Conservation (phyloP, 30 jellyfish, hydroid and myxozoan genomes). For the Mastigias papua region DNA sequence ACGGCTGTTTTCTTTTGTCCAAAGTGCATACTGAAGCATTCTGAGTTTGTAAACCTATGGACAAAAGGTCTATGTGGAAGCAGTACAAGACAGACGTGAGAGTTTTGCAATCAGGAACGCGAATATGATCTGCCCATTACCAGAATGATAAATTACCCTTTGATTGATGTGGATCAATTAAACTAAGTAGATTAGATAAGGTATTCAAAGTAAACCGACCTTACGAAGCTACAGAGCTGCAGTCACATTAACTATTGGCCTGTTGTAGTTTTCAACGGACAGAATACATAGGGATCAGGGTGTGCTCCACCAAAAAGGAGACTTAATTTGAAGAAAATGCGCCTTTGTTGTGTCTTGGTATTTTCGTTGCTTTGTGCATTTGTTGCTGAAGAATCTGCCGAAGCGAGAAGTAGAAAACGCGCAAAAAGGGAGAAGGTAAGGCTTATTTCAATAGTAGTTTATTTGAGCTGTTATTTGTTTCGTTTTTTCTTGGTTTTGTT, state of each 20-base stretch:
- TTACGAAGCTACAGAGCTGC: neutral
- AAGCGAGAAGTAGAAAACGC: conserved; percentile 35
- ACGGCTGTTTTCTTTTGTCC: neutral
- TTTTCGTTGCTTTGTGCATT: neutral
- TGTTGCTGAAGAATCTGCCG: conserved; percentile 13
- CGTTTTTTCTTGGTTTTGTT: too few species aligned
- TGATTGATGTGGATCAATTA: neutral
- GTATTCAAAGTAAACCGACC: neutral
- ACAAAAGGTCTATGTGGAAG: neutral
- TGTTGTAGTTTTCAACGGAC: neutral
- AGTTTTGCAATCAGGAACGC: neutral
- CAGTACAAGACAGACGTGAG: neutral
- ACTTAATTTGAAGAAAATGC: too few species aligned
- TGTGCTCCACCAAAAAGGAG: too few species aligned
- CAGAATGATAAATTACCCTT: neutral
- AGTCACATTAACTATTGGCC: neutral
- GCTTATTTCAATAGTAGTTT: neutral
- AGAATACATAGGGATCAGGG: too few species aligned
- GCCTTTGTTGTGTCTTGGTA: neutral
- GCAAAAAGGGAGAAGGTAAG: conserved; percentile 37
- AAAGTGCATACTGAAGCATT: neutral
- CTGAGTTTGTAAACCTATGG: neutral
- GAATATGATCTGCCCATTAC: neutral
- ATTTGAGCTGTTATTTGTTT: neutral
- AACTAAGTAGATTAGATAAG: neutral